Evolutionary conservation across 2,113 vertebrate species (phyloP), one percentile per base, ranked within the genome.

Genomic region (Mus pahari): DNA sequence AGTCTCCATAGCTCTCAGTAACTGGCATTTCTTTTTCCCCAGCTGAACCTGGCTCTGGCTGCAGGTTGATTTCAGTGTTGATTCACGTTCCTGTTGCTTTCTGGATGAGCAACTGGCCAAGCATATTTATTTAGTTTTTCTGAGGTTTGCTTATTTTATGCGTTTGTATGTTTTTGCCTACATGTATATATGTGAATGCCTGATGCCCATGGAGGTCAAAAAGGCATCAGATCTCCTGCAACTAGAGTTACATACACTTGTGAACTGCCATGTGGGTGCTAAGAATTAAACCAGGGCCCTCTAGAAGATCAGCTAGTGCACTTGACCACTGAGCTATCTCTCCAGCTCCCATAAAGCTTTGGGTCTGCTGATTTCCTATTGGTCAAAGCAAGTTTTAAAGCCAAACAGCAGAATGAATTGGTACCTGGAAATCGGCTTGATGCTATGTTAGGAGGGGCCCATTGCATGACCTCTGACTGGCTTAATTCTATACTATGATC

Each of bases 11-110:
- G 58, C 39, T 81, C 86, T 62, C 19, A 39, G 13, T 10, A 94
- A 70, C 58, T 90, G 84, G 64, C 13, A 36, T 81, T 96, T 83
- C 7, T 48, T 94, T 92, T 95, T 77, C 36, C 91, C 68, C 83
- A 48, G 28, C 17, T 64, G 33, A 86, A 42, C 36, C 55, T 88
- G 70, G 16, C 64, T 95, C 33, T 28, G 68, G 28, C 22, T 42
- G 13, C 60, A 68, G 16, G 36, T 73, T 83, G 31, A 62, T 82
- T 86, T 82, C 78, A 62, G 4, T 62, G 9, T 26, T 91, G 2
- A 53, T 31, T 28, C 89, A 50, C 11, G 2, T 36, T 26, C 53
- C 26, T 58, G n/a, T 91, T 73, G 77, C 77, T 95, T 94, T 48
- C 12, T 31, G 68, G 42, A 70, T 28, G 31, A 86, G 71, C 62